Evolutionary conservation across 2,888 invertebrate species (phyloP).

Genomic region (Noctua janthina): DNA sequence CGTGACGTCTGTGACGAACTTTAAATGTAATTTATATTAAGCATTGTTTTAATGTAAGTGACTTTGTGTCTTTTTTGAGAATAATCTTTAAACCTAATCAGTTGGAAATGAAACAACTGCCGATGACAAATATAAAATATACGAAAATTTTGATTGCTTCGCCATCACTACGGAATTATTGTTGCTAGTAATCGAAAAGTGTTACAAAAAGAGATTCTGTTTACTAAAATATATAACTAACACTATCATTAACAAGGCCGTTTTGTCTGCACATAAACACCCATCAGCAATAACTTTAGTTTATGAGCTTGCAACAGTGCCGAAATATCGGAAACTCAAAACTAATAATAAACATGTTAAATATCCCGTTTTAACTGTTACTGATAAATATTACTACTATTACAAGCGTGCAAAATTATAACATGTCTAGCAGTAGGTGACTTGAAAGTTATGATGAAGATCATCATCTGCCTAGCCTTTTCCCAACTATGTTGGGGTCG

Average conservation of each 20-base stretch:
- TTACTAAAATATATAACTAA: background rate
- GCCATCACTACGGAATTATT: background rate
- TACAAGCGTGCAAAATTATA: no score
- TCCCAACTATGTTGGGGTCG: no score
- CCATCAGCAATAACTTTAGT: background rate
- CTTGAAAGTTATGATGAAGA: background rate
- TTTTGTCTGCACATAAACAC: background rate
- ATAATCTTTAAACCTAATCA: no score
- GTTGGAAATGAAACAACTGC: background rate
- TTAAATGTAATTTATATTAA: no score
- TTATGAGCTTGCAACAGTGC: background rate
- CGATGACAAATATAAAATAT: background rate
- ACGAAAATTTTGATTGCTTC: background rate
- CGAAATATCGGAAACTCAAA: background rate
- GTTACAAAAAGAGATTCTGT: background rate
- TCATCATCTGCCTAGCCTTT: no score
- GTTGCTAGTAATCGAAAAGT: background rate
- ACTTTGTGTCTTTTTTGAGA: no score
- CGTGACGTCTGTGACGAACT: no score
- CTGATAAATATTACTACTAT: background rate
- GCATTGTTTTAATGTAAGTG: no score
- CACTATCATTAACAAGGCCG: background rate
- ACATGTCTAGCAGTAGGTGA: background rate
- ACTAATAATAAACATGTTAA: no score
- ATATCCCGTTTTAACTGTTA: background rate